These are phyloP conservation scores for Limnephilus rhombicus DNA, from an alignment of 2,888 invertebrate species.

Conservation along the genomic window DNA sequence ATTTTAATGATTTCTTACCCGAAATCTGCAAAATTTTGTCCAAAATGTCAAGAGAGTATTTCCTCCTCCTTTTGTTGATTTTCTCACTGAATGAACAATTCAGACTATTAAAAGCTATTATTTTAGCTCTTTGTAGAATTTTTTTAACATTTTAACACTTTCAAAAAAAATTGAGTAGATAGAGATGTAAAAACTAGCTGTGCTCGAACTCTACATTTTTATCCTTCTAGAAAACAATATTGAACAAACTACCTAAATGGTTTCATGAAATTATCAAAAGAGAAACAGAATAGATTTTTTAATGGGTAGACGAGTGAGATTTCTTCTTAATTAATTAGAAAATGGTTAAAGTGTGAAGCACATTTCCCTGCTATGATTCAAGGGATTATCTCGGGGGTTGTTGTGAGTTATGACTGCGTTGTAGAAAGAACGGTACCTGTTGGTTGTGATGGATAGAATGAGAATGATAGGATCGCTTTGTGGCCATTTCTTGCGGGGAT, in stretches of 20 bases:
- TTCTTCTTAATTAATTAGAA: neutral
- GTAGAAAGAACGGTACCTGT: neutral
- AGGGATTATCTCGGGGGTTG: neutral
- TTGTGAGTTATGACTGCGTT: neutral
- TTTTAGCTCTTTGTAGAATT: too few relatives aligned
- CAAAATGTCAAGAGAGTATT: too few relatives aligned
- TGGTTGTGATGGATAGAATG: neutral
- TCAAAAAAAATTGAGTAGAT: neutral
- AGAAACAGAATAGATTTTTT: neutral
- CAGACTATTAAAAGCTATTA: too few relatives aligned
- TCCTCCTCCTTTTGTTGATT: too few relatives aligned
- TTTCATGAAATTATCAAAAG: neutral
- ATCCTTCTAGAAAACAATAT: neutral
- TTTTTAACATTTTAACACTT: too few relatives aligned
- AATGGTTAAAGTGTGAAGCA: neutral
- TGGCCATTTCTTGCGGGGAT: slow-evolving; percentile 22
- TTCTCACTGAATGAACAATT: too few relatives aligned
- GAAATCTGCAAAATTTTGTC: too few relatives aligned
- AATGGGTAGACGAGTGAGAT: neutral
- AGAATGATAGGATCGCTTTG: neutral
- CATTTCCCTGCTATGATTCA: neutral
- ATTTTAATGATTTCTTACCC: too few relatives aligned
- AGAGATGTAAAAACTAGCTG: neutral
- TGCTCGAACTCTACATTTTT: neutral
- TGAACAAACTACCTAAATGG: neutral